These are phyloP conservation scores for Plecturocebus donacophilus DNA, from an alignment of 2,113 vertebrate genomes.

Conservation along the genomic window DNA sequence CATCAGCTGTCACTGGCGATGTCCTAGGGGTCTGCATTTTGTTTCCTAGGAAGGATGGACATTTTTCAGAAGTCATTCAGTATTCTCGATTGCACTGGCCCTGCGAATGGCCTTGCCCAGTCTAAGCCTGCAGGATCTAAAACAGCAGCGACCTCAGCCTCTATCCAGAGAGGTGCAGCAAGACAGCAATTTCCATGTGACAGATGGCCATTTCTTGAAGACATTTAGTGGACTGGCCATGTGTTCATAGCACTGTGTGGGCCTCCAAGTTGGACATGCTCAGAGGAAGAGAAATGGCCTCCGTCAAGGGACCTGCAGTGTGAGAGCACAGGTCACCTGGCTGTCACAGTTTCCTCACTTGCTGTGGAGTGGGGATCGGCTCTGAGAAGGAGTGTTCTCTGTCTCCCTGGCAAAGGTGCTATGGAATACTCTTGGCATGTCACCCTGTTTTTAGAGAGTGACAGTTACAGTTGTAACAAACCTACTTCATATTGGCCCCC, in stretches of 20 bases:
- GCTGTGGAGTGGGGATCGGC: too few relatives aligned
- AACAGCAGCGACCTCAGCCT: fast-evolving
- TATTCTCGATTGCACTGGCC: background rate
- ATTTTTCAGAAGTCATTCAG: background rate
- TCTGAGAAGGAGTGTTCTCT: background rate
- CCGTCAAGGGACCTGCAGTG: fast-evolving
- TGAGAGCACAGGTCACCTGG: background rate
- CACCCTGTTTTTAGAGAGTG: background rate
- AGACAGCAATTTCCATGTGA: background rate
- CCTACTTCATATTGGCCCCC: background rate
- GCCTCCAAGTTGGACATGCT: background rate
- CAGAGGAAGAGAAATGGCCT: background rate
- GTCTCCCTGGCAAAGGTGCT: background rate
- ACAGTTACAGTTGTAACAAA: background rate
- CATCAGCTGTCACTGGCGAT: background rate
- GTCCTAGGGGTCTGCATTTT: background rate
- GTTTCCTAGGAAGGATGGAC: background rate
- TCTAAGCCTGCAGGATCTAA: background rate
- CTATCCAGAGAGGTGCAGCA: too few relatives aligned
- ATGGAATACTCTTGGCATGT: background rate
- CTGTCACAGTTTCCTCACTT: background rate
- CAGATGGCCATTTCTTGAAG: background rate
- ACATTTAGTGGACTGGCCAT: background rate
- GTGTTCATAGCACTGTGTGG: background rate
- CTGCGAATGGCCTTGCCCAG: background rate